Base-by-base conservation (phyloP, 2,797 vertebrate species). In the Antennarius maculatus region DNA sequence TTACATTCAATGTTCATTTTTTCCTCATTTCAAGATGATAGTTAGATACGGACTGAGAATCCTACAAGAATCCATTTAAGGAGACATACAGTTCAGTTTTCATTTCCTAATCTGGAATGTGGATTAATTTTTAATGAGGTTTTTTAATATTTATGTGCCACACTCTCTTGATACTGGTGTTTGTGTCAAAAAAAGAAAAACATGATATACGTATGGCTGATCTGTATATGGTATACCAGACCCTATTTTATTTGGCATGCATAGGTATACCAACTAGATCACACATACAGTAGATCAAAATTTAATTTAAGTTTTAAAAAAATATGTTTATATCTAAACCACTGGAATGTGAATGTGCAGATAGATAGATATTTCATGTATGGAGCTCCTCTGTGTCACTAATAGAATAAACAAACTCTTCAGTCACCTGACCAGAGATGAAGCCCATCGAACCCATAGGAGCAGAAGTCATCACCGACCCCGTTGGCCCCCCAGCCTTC, bases 391-490 rank as follows among this genome's bases (percentile, higher is more conserved):
- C 8, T 15, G 18, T 17, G 16, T 8, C 6, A n/a, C 18, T 50
- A 4, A 3, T 10, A 34, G 16, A 15, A 13, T 34, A 42, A 18
- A 1, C 29, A 7, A 54, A 14, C 15, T 15, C 1, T 53, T 56
- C 54, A 69, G 45, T 54, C 17, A 97, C 97, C 97, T 91, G 96
- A 95, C 97, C 97, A 99, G 47, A 99, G 93, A 62, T 97, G 94
- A 42, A 98, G 94, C 54, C 97, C 97, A 66, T 99, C 97, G 7
- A 99, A 98, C 54, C 97, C 95, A 1, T 95, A 98, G 15, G 97
- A 99, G 77, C 92, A 95, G 18, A 98, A 91, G 72, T 98, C 96
- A 7, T 98, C 97, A 59, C 97, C 97, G 13, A 97, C 95, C 13
- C 97, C 97, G 2, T 94, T 96, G 45, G 94, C 92, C 27, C 96